Conservation (phyloP, 2,888 invertebrate species). For the Drosophila gaucha region DNA sequence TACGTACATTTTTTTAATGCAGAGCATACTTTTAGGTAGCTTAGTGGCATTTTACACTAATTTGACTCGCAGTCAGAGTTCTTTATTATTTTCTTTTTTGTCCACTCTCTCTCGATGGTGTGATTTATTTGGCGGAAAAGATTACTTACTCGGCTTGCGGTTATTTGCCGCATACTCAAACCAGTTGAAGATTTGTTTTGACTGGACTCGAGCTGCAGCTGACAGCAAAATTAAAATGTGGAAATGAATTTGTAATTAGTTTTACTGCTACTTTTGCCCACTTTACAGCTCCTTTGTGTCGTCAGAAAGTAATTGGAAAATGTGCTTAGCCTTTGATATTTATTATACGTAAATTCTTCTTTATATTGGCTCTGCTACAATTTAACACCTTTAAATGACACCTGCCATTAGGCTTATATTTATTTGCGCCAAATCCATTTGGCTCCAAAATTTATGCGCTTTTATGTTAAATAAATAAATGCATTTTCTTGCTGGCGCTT, state of each 20-base stretch:
- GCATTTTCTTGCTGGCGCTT: conserved; percentile 65
- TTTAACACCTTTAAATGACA: conserved; percentile 46
- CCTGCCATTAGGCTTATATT: conserved; percentile 43
- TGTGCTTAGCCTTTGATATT: conserved; percentile 40
- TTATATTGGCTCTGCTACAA: neutral
- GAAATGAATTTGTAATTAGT: conserved; percentile 84
- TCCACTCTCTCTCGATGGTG: conserved; percentile 69
- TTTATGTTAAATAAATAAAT: conserved; percentile 42
- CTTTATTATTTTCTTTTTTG: conserved; percentile 24
- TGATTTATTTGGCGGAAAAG: conserved; percentile 84
- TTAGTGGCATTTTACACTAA: conserved; percentile 81
- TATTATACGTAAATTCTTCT: no score
- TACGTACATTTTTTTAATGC: conserved; percentile 70
- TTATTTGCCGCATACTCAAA: no score
- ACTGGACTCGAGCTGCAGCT: conserved; percentile 58
- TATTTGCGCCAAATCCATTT: conserved; percentile 45
- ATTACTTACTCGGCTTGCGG: conserved; percentile 78
- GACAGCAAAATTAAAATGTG: conserved; percentile 82
- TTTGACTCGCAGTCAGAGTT: conserved; percentile 65
- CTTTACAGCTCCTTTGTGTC: conserved; percentile 35
- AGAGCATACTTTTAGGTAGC: conserved; percentile 73
- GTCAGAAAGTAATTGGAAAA: conserved; percentile 81
- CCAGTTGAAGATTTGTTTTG: conserved; percentile 49
- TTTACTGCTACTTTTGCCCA: conserved; percentile 73
- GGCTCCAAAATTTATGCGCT: conserved; percentile 61